Percentiles rank a stretch among this genome's conserved stretches.
phyloP scores from a whole-genome alignment of 2,113 vertebrate genomes.

The Eidolon helvum region DNA sequence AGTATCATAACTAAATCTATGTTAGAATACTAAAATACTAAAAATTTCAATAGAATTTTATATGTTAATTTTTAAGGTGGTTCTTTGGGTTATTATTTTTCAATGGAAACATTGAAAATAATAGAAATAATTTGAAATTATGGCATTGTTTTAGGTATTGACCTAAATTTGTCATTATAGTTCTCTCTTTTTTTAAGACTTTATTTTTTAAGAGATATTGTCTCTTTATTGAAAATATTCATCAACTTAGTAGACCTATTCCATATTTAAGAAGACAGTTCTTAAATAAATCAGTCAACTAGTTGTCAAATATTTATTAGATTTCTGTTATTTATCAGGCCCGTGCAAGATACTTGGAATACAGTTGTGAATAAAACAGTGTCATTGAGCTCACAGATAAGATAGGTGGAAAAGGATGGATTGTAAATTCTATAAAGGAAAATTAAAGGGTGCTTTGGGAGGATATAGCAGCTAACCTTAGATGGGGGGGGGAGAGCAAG shows the following conservation, averaged over 20 bases:
- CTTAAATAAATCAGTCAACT: neutral
- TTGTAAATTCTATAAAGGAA: neutral
- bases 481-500: neutral
- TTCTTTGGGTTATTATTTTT: slow-evolving; percentile 34
- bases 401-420: neutral
- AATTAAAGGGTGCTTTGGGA: neutral
- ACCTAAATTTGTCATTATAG: slow-evolving; percentile 29
- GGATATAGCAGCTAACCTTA: neutral
- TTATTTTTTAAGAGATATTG: slow-evolving; percentile 26
- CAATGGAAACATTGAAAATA: neutral
- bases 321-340: slow-evolving; percentile 23
- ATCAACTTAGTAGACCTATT: neutral
- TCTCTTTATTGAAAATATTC: slow-evolving; percentile 40
- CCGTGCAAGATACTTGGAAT: slow-evolving; percentile 3
- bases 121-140: slow-evolving; percentile 33
- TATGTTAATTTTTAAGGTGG: slow-evolving; percentile 23
- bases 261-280: neutral
- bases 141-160: neutral
- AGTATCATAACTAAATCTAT: slow-evolving; percentile 33
- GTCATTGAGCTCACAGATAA: neutral
- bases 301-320: neutral
- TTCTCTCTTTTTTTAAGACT: slow-evolving; percentile 22
- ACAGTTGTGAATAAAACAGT: slow-evolving; percentile 34
- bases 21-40: slow-evolving; percentile 35
- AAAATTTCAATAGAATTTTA: slow-evolving; percentile 5